Conservation (phyloP, 2,797 vertebrate species). For the Centropyge bicolor region DNA sequence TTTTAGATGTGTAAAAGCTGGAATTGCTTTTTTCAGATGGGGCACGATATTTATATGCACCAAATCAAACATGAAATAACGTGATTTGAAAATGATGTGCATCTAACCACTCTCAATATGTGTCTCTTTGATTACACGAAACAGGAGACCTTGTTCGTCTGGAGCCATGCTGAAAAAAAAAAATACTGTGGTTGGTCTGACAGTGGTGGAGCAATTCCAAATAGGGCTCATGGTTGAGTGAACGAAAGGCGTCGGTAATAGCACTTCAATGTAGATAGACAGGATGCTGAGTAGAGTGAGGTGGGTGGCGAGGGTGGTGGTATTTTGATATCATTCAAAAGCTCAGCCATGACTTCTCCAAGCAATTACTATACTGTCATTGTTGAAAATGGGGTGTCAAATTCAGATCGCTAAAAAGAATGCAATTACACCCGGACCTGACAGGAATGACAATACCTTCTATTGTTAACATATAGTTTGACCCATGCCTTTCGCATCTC, state of each 20-base stretch:
- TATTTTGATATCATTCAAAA: constrained; percentile 79
- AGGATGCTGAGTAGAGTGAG: constrained; percentile 65
- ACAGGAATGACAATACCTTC: constrained; percentile 74
- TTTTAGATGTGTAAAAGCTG: constrained; percentile 8
- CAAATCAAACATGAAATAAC: constrained; percentile 55
- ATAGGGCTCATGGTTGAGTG: constrained; percentile 73
- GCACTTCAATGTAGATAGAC: constrained; percentile 72
- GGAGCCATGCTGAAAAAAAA: constrained; percentile 40
- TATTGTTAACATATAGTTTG: constrained; percentile 72
- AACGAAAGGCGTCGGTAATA: constrained; percentile 71
- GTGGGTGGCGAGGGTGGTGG: constrained; percentile 48
- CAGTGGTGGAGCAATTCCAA: constrained; percentile 70
- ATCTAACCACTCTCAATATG: constrained; percentile 55
- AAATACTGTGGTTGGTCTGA: constrained; percentile 51
- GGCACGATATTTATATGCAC: constrained; percentile 31
- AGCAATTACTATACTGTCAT: constrained; percentile 82
- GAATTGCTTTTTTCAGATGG: constrained; percentile 20
- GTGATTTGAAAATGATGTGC: constrained; percentile 54
- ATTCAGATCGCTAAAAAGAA: constrained; percentile 79
- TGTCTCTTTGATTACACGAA: constrained; percentile 65
- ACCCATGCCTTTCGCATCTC: constrained; percentile 45
- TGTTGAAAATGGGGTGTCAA: constrained; percentile 82
- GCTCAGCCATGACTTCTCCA: constrained; percentile 76
- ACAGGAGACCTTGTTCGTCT: constrained; percentile 47
- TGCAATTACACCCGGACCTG: constrained; percentile 77